Evolutionary conservation across 1,140 invertebrate genomes (phyloP).

Genomic region (Thalassaphorura encarpata): DNA sequence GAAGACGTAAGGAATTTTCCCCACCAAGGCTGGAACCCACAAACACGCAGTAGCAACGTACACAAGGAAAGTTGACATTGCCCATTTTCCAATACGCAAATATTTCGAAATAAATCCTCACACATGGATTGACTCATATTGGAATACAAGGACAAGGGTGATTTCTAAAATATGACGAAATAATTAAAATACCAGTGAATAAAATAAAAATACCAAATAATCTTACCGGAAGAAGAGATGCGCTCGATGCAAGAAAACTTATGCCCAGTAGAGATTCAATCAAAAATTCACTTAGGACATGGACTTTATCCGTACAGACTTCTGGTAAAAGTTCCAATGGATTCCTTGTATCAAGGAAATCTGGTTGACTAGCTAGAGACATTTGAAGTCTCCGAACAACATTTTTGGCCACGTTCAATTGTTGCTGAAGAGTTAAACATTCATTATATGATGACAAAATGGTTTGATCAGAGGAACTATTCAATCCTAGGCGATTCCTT

Average conservation of each 20-base stretch:
- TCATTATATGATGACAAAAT: conserved; percentile 69
- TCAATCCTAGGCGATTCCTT: conserved; percentile 49
- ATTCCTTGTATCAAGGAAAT: conserved; percentile 26
- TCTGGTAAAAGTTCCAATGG: conserved; percentile 38
- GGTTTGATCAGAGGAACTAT: conserved; percentile 48
- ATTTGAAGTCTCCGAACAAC: conserved; percentile 59
- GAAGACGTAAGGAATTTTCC: conserved; percentile 74
- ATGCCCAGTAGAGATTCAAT: conserved; percentile 60
- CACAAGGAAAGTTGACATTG: conserved; percentile 60
- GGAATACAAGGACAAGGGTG: conserved; percentile 44
- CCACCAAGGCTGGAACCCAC: conserved; percentile 73
- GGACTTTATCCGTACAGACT: conserved; percentile 63
- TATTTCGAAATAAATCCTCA: conserved; percentile 56
- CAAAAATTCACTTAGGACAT: conserved; percentile 64
- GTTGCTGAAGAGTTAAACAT: conserved; percentile 58
- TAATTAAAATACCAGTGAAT: conserved; percentile 4
- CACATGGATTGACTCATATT: conserved; percentile 50
- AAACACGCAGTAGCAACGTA: conserved; percentile 66
- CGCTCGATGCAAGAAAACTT: conserved; percentile 44
- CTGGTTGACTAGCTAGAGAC: conserved; percentile 35
- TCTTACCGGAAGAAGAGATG: conserved; percentile 39
- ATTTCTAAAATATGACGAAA: conserved; percentile 31
- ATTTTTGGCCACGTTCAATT: conserved; percentile 61
- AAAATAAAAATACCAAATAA: background rate
- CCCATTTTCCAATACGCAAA: conserved; percentile 51